phyloP scores from a whole-genome alignment of 2,888 invertebrate species.

The Xestia c-nigrum region DNA sequence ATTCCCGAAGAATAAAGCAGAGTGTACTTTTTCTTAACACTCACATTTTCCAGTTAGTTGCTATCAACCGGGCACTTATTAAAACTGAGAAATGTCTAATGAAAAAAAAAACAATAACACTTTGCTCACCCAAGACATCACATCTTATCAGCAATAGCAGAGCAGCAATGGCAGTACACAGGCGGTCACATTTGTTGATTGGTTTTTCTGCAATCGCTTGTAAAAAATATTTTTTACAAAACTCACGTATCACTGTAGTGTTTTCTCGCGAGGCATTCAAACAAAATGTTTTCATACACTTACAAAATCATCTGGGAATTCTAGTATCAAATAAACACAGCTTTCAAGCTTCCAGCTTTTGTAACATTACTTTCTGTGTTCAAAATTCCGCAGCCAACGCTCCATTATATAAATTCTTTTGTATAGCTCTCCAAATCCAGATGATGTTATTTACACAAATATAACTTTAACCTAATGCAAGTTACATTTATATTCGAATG shows the following conservation, averaged over 20 bases:
- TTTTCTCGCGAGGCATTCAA: not conserved
- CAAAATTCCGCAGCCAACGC: constrained; percentile 3
- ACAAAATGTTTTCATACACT: constrained; percentile 9
- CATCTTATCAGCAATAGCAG: not conserved
- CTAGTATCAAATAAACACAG: constrained; percentile 24
- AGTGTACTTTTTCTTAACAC: not conserved
- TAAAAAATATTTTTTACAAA: not conserved
- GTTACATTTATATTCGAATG: not conserved
- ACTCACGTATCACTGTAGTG: too few relatives aligned
- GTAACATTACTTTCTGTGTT: constrained; percentile 16
- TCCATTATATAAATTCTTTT: constrained; percentile 32
- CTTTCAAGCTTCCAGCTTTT: constrained; percentile 10
- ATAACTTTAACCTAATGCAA: not conserved
- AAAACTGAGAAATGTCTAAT: too few relatives aligned
- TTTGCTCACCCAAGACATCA: not conserved
- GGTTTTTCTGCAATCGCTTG: not conserved
- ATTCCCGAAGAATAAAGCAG: not conserved
- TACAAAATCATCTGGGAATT: constrained; percentile 17
- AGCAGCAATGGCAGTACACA: too few relatives aligned
- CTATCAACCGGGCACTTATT: too few relatives aligned
- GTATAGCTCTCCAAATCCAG: not conserved
- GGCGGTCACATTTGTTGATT: not conserved
- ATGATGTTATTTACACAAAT: not conserved
- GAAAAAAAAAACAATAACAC: not conserved
- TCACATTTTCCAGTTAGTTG: not conserved